Evolutionary conservation across 2,888 invertebrate genomes (phyloP), one percentile per base, ranked within the genome.

Genomic region (Mesoligia furuncula): DNA sequence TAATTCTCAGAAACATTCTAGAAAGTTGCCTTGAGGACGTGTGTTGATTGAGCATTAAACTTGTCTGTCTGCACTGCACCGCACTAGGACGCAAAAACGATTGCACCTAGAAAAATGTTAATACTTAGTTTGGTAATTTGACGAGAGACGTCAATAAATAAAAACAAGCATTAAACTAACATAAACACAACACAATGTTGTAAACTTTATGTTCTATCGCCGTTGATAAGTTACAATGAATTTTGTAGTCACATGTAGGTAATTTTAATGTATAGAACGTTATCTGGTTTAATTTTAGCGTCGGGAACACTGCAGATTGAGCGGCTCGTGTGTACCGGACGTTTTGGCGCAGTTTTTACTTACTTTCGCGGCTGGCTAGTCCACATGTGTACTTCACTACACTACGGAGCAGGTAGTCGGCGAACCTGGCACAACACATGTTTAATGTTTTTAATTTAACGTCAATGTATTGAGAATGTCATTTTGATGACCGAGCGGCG

Each of bases 371-470:
- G 92, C 95, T 94, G 89, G 95, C 94, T 81, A 95, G 92, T 90
- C 96, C 96, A 93, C 96, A 95, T 95, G 96, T 96, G 93, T 96
- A 96, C 90, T 95, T 96, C 91, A 96, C 95, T 85, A 96, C 94
- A 93, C 96, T 96, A 90, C 95, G 94, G 87, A 95, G 95, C 91
- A 96, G 91, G 91, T 96, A 95, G 91, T 94, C 94, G 88, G 93
- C 94, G 84, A 95, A 94, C 91, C 95, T 93, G 83, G 96, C 95
- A 95, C 96, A 96, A 90, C 95, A 95, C 96, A 96, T 96, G 88
- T 91, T 93, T 90, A 92, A 90, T 89, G 90, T 92, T 92, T 92
- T 90, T 89, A 88, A 87, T 90, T 88, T 90, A 89, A 85, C 85
- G 87, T 94, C 90, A 94, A 90, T 90, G 90, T 91, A 88, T 90